phyloP scores from a whole-genome alignment of 2,113 vertebrate species.

The Euleptes europaea region DNA sequence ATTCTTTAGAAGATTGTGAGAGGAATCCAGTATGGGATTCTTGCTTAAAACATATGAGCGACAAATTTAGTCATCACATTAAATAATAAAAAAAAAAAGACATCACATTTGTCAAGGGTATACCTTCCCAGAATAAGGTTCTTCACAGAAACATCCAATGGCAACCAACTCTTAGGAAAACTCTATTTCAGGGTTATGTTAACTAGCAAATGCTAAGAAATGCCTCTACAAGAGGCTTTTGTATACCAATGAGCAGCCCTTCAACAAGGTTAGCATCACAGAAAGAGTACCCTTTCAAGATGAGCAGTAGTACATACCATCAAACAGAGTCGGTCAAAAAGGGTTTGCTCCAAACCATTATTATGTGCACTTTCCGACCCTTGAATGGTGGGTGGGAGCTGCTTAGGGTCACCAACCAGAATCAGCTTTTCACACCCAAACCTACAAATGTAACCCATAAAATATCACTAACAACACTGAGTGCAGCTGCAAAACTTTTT shows the following conservation, averaged over 20 bases:
- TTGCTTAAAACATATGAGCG: background rate
- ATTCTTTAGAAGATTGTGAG: background rate
- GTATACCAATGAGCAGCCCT: background rate
- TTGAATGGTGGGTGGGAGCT: slow-evolving; percentile 79
- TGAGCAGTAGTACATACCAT: slow-evolving; percentile 66
- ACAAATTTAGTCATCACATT: no score
- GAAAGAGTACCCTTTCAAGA: background rate
- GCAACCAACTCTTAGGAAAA: background rate
- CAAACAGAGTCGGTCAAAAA: slow-evolving; percentile 78
- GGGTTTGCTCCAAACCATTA: slow-evolving; percentile 80
- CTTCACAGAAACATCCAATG: background rate
- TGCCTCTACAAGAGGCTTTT: background rate
- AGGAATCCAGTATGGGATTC: background rate
- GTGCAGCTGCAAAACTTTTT: background rate
- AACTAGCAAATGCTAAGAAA: background rate
- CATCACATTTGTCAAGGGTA: background rate
- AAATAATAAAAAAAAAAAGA: no score
- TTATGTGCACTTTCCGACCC: slow-evolving; percentile 78
- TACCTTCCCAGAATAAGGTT: background rate
- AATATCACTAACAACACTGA: background rate
- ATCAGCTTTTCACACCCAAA: slow-evolving; percentile 83
- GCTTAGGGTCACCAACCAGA: slow-evolving; percentile 82
- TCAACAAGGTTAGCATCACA: background rate
- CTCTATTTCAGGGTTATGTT: background rate
- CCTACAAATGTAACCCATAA: slow-evolving; percentile 50